Base-by-base conservation (phyloP, 2,113 vertebrate species). In the Rissa tridactyla region DNA sequence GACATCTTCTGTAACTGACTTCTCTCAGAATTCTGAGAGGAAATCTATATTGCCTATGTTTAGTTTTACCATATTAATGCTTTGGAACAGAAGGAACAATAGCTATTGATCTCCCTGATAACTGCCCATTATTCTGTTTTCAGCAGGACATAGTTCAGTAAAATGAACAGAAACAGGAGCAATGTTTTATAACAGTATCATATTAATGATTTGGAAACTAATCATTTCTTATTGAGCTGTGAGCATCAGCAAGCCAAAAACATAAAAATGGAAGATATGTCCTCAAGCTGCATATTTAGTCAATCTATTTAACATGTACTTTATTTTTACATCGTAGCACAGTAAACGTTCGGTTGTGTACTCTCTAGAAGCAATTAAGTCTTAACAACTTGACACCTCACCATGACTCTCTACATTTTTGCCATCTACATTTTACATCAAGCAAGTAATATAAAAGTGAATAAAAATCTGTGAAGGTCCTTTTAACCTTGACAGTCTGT, bases 401-500 rank as follows among this genome's bases (percentile, higher is more conserved):
- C 72, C 64, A 25, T 11, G 34, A 58, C 51, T 69, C 65, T 92
- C 61, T 79, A 71, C 76, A 87, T 46, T 58, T 96, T 89, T 89
- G 27, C 57, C 54, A 92, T 81, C 70, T 32, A 82, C 32, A 42
- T 65, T 64, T 93, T 85, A 52, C 38, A 92, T 87, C 66, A 82
- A 81, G 60, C 42, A 84, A 86, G 46, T 40, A 83, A 86, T 40
- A 80, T 42, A 62, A 73, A 90, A 88, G 49, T 23, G 49, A 95
- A 72, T 77, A 80, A 79, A 96, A 96, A 86, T 68, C 65, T 76
- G 58, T 64, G 73, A 93, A 92, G 20, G 86, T 87, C 86, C 66
- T 88, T 95, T 94, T 85, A 96, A 84, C 78, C 84, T 92, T 89
- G 91, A 84, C 86, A 94, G 51, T 72, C 88, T 91, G 84, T 86